Conservation (phyloP, 1,140 invertebrate genomes). For the Apocrypta bakeri region DNA sequence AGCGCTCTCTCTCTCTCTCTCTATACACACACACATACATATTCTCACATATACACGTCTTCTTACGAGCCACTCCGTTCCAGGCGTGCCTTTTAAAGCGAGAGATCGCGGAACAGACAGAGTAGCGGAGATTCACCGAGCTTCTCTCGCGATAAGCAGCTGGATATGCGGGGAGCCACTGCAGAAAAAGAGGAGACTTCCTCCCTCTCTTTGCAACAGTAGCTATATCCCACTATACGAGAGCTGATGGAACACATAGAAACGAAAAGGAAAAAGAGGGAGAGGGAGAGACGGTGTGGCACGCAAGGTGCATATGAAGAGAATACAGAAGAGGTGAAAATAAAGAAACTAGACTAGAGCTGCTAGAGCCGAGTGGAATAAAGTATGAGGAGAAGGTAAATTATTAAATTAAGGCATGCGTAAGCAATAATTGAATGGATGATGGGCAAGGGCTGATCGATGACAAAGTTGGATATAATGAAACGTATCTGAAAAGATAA, state of each 20-base stretch:
- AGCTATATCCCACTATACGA: neutral
- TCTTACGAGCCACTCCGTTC: slow-evolving; percentile 24
- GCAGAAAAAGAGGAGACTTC: neutral
- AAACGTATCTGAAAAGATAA: too few relatives aligned
- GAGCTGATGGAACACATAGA: slow-evolving; percentile 28
- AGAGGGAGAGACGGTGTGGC: neutral
- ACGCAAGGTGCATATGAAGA: slow-evolving; percentile 44
- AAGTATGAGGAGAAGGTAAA: slow-evolving; percentile 39
- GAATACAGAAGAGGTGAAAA: neutral
- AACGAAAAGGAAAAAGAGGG: neutral
- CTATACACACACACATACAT: neutral
- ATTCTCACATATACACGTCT: neutral
- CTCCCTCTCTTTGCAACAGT: too few relatives aligned
- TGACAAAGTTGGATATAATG: neutral
- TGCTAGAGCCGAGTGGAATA: slow-evolving; percentile 29
- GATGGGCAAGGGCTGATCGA: neutral
- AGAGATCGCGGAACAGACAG: slow-evolving; percentile 11
- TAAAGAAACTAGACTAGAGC: slow-evolving; percentile 18
- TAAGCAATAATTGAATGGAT: slow-evolving; percentile 43
- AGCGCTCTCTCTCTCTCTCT: neutral
- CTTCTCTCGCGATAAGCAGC: slow-evolving; percentile 19
- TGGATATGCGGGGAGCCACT: slow-evolving; percentile 1
- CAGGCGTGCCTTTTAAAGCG: slow-evolving; percentile 19
- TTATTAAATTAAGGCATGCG: slow-evolving; percentile 48
- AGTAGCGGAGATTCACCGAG: neutral